These are phyloP conservation scores for Drosophila prolongata DNA, from an alignment of 2,888 invertebrate genomes.

Conservation along the genomic window DNA sequence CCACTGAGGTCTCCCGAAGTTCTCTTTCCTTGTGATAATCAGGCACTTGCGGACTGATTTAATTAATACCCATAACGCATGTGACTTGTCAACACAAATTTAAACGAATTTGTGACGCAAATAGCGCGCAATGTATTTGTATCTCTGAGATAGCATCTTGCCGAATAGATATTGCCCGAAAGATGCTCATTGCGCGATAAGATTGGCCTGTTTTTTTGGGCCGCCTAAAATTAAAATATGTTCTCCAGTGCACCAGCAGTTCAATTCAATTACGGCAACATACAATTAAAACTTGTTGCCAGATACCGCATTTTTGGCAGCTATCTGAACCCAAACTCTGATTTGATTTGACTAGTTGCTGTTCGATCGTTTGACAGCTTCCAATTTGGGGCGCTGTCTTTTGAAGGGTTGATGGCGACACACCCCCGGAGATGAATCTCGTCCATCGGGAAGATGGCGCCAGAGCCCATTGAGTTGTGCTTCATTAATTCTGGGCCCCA, in stretches of 20 bases:
- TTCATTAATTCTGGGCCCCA: conserved; percentile 29
- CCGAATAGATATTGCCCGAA: conserved; percentile 20
- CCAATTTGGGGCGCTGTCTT: conserved; percentile 73
- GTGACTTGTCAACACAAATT: conserved; percentile 68
- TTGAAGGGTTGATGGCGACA: conserved; percentile 53
- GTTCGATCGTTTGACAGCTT: conserved; percentile 61
- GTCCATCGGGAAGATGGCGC: conserved; percentile 29
- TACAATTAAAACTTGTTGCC: too few relatives aligned
- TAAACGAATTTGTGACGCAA: conserved; percentile 59
- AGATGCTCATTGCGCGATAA: conserved; percentile 18
- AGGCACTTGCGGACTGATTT: conserved; percentile 63
- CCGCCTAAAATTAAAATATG: conserved; percentile 71
- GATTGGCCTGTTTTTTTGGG: conserved; percentile 11
- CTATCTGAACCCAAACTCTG: conserved; percentile 56
- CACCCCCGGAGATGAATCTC: conserved; percentile 5
- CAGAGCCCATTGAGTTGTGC: conserved; percentile 41
- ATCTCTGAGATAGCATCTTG: conserved; percentile 60
- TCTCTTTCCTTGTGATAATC: conserved; percentile 39
- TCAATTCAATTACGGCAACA: conserved; percentile 76
- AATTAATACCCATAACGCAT: conserved; percentile 75
- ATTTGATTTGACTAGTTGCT: conserved; percentile 36
- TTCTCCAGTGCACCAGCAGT: conserved; percentile 29
- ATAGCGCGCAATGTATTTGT: conserved; percentile 34
- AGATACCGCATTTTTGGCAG: conserved; percentile 24
- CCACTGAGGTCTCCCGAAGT: conserved; percentile 1